phyloP scores from a whole-genome alignment of 2,888 invertebrate species.

The Tachystola acroxantha region DNA sequence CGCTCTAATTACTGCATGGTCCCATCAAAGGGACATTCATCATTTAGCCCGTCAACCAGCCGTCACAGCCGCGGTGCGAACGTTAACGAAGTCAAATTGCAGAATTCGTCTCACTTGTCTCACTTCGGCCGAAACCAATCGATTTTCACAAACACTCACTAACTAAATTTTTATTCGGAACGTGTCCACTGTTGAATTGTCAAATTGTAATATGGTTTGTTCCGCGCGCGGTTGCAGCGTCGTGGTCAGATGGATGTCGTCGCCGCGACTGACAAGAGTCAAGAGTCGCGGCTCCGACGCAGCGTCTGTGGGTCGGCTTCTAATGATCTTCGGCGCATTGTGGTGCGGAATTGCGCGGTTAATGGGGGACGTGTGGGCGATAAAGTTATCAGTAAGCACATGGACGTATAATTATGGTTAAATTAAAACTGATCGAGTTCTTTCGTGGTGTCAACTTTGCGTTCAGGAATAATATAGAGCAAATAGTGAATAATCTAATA shows the following conservation, averaged over 20 bases:
- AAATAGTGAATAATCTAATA: no score
- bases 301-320: conserved; percentile 49
- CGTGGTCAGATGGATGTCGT: conserved; percentile 57
- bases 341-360: conserved; percentile 47
- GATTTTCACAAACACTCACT: conserved; percentile 35
- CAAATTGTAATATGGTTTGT: conserved; percentile 32
- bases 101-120: conserved; percentile 46
- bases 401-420: no score
- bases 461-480: neutral
- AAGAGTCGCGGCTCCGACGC: conserved; percentile 22
- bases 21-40: conserved; percentile 32
- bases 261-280: conserved; percentile 56
- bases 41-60: conserved; percentile 20
- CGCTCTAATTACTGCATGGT: conserved; percentile 46
- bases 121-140: conserved; percentile 44
- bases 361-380: conserved; percentile 62
- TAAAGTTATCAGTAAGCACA: conserved; percentile 34
- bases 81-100: conserved; percentile 50
- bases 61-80: conserved; percentile 32
- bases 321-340: conserved; percentile 63
- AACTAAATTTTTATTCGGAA: conserved; percentile 28
- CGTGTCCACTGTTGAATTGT: conserved; percentile 20
- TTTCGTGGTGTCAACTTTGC: no score
- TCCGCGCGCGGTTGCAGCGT: conserved; percentile 40
- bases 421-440: no score